Evolutionary conservation across 2,888 invertebrate species (phyloP).

Genomic region (Agrilus cyanescens): DNA sequence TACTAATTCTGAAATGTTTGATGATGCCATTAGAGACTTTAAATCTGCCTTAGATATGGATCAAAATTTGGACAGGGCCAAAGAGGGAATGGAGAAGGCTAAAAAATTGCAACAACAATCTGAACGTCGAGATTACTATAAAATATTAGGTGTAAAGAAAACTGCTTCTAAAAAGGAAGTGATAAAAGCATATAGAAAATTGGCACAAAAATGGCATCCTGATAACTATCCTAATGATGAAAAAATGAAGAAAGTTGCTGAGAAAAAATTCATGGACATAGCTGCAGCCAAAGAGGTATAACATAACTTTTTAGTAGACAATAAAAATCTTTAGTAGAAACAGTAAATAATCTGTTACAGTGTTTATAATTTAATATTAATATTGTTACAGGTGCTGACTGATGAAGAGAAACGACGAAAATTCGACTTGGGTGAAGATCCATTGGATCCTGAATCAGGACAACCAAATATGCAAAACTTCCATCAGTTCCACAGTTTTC

Average conservation of each 20-base stretch:
- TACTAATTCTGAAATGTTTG: conserved; percentile 78
- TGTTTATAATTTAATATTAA: not conserved
- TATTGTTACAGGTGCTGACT: conserved; percentile 49
- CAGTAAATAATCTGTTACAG: not conserved
- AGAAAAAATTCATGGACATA: conserved; percentile 96
- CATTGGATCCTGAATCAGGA: conserved; percentile 85
- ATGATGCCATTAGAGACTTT: conserved; percentile 83
- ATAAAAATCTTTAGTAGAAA: not conserved
- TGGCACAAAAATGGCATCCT: conserved; percentile 98
- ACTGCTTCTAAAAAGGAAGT: conserved; percentile 89
- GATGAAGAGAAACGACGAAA: conserved; percentile 85
- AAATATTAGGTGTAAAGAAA: conserved; percentile 85
- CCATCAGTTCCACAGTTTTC: conserved; percentile 60
- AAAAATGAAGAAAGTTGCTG: conserved; percentile 86
- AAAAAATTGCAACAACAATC: conserved; percentile 88
- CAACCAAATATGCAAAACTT: conserved; percentile 61
- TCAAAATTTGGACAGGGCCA: conserved; percentile 64
- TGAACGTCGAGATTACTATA: conserved; percentile 92
- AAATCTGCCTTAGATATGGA: conserved; percentile 78
- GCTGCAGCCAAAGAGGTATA: conserved; percentile 97
- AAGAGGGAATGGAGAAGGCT: conserved; percentile 78
- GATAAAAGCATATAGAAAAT: conserved; percentile 88
- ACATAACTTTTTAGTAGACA: not conserved
- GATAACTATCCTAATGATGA: conserved; percentile 75
- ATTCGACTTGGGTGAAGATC: conserved; percentile 93